Evolutionary conservation across 2,888 invertebrate genomes (phyloP).

Genomic region (Mamestra brassicae): DNA sequence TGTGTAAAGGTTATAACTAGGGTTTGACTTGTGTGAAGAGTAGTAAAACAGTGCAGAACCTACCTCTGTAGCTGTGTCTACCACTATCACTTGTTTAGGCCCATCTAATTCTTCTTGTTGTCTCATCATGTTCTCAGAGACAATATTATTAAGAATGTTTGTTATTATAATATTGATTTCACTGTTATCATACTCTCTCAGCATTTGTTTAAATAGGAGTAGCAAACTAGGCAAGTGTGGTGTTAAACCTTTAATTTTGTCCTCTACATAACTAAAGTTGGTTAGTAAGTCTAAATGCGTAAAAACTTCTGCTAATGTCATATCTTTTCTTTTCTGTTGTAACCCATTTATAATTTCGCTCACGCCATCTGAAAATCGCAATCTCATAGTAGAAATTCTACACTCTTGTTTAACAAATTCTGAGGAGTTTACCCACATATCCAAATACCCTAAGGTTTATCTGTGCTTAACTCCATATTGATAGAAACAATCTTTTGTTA

Average conservation of each 20-base stretch:
- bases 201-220: conserved; percentile 76
- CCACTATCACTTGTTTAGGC: conserved; percentile 66
- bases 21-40: too few relatives aligned
- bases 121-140: conserved; percentile 72
- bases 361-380: conserved; percentile 77
- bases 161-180: conserved; percentile 82
- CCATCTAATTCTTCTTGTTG: conserved; percentile 51
- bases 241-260: conserved; percentile 75
- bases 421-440: conserved; percentile 64
- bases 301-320: conserved; percentile 82
- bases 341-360: conserved; percentile 76
- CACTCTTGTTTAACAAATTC: conserved; percentile 22
- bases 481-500: conserved; percentile 72
- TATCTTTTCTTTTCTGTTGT: conserved; percentile 75
- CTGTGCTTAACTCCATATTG: conserved; percentile 69
- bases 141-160: conserved; percentile 80
- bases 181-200: conserved; percentile 82
- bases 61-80: conserved; percentile 81
- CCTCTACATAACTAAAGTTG: conserved; percentile 73
- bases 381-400: conserved; percentile 52
- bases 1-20: neutral
- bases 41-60: neutral
- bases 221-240: conserved; percentile 74
- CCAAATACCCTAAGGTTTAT: conserved; percentile 48
- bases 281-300: conserved; percentile 79